phyloP scores from a whole-genome alignment of 53 echinoderm and acorn worm species.

The Holothuria leucospilota region DNA sequence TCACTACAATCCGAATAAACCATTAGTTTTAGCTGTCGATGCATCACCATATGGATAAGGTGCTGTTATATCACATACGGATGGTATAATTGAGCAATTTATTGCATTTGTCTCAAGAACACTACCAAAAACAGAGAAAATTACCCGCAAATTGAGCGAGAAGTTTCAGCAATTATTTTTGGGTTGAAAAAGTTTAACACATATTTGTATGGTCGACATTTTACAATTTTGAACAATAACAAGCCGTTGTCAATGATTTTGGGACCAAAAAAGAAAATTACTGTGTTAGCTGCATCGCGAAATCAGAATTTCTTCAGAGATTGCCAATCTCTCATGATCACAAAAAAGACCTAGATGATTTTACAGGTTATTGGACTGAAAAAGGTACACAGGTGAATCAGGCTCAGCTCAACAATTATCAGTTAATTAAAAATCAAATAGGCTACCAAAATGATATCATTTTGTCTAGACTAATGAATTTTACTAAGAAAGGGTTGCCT shows the following conservation, averaged over 20 bases:
- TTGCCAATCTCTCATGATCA: not conserved
- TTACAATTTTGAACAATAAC: conserved; percentile 20
- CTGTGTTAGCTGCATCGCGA: not conserved
- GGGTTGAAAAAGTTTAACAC: conserved; percentile 42
- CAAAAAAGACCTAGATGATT: not conserved
- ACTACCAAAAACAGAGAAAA: conserved; percentile 13
- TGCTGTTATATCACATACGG: not conserved
- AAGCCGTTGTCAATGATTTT: conserved; percentile 19
- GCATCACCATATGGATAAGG: conserved; percentile 5
- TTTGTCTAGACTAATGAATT: too few relatives aligned
- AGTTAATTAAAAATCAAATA: not conserved
- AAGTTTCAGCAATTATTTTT: conserved; percentile 42
- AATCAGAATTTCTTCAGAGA: not conserved
- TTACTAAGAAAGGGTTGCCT: too few relatives aligned
- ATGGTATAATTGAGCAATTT: too few relatives aligned
- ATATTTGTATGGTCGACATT: conserved; percentile 46
- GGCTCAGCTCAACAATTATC: not conserved
- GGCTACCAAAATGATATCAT: not conserved
- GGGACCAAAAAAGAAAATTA: not conserved
- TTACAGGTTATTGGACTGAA: not conserved
- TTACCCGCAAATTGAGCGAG: conserved; percentile 43
- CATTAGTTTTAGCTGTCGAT: not conserved
- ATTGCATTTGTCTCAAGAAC: too few relatives aligned
- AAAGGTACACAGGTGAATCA: conserved; percentile 2
- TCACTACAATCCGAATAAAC: conserved; percentile 13